phyloP scores from a whole-genome alignment of 2,797 vertebrate genomes.

The Florisuga fusca region DNA sequence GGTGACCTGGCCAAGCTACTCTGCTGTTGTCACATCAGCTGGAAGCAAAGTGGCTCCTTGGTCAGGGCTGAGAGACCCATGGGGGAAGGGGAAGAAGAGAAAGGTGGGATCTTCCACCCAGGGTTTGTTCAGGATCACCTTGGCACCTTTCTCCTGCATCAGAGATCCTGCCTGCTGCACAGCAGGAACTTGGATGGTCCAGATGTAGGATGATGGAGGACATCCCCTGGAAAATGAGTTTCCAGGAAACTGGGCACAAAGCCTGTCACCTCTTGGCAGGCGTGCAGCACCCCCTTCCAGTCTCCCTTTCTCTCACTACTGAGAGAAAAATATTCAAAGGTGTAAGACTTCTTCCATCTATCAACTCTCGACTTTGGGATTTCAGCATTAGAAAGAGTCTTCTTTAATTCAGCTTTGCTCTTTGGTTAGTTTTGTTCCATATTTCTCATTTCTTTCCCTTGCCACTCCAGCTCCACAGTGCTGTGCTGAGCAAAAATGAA shows the following conservation, averaged over 20 bases:
- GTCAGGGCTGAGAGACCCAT: accelerated
- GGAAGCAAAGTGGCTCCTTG: background rate
- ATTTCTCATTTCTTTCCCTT: background rate
- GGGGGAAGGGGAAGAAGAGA: background rate
- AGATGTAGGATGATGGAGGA: background rate
- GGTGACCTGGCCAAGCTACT: background rate
- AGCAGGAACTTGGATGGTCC: background rate
- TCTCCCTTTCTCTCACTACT: background rate
- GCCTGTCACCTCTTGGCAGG: background rate
- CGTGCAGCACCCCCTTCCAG: background rate
- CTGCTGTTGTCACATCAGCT: background rate
- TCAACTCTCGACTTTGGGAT: background rate
- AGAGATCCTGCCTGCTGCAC: background rate
- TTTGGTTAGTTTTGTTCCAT: background rate
- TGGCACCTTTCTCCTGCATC: accelerated
- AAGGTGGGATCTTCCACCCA: background rate
- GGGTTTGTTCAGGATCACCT: background rate
- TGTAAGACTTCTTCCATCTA: background rate
- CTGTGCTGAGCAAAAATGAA: background rate
- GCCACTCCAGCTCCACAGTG: background rate
- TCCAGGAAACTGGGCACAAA: background rate
- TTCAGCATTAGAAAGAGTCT: background rate
- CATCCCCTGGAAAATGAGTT: background rate
- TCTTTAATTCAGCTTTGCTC: background rate
- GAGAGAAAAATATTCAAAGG: background rate